Percentiles rank a stretch among this genome's conserved stretches.
phyloP scores from a whole-genome alignment of 2,888 invertebrate genomes.

The Caenorhabditis sp. region DNA sequence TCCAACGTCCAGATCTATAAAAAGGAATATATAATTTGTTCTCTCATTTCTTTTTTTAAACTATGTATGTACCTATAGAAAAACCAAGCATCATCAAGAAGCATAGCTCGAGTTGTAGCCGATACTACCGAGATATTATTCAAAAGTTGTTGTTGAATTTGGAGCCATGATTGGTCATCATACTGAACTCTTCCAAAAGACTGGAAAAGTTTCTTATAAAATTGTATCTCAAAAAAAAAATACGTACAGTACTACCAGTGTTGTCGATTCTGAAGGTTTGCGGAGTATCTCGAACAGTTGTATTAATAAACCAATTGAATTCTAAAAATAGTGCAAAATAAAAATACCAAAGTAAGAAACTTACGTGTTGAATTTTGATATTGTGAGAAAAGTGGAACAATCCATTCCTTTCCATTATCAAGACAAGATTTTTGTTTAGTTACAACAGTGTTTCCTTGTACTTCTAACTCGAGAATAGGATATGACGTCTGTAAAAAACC shows the following conservation, averaged over 20 bases:
- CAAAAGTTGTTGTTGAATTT: constrained; percentile 27
- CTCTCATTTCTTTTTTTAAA: no score
- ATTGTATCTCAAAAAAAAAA: not conserved
- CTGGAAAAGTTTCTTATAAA: constrained; percentile 2
- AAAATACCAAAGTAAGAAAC: not conserved
- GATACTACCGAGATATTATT: constrained; percentile 10
- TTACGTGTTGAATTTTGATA: constrained; percentile 1
- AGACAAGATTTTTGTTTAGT: constrained; percentile 28
- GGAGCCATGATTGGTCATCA: constrained; percentile 33
- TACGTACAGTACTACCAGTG: constrained; percentile 26
- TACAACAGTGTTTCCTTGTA: constrained; percentile 16
- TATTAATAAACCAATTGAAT: constrained; percentile 23
- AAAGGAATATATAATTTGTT: no score
- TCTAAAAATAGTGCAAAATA: not conserved
- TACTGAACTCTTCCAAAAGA: constrained; percentile 32
- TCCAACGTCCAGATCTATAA: constrained; percentile 16
- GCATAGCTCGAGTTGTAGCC: constrained; percentile 29
- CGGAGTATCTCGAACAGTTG: constrained; percentile 17
- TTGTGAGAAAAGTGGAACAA: constrained; percentile 34
- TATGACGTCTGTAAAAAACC: constrained; percentile 27
- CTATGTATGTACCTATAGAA: constrained; percentile 14
- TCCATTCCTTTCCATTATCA: constrained; percentile 16
- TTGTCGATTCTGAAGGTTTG: constrained; percentile 22
- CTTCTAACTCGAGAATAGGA: constrained; percentile 22
- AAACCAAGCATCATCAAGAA: constrained; percentile 29